A percentile compares a stretch with the other conserved stretches of the same genome.
Conservation (phyloP, 1,140 invertebrate genomes). For the Zaprionus kolodkinae region DNA sequence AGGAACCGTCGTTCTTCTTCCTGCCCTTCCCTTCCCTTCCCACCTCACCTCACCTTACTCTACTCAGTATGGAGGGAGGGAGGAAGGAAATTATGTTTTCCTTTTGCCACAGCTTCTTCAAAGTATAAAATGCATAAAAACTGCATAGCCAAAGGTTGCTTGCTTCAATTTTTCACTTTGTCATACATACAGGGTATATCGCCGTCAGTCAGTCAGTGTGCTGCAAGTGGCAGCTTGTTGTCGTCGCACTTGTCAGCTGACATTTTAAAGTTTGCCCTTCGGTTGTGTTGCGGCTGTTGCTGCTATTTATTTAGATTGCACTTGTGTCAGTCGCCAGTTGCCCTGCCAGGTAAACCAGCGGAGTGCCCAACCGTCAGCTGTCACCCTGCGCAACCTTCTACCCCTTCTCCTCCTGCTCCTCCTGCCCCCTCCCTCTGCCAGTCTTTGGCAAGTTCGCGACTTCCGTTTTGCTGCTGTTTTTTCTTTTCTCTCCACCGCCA, state of each 20-base stretch:
- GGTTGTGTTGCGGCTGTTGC: neutral
- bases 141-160: neutral
- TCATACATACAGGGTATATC: slow-evolving; percentile 16
- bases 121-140: neutral
- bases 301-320: slow-evolving; percentile 27
- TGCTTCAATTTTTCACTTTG: slow-evolving; percentile 11
- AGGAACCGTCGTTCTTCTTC: too few relatives aligned
- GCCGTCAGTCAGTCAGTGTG: neutral
- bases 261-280: slow-evolving; percentile 32
- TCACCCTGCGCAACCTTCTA: neutral
- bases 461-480: slow-evolving; percentile 18
- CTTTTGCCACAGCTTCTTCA: neutral
- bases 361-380: slow-evolving; percentile 5
- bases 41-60: too few relatives aligned
- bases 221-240: neutral
- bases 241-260: slow-evolving; percentile 24
- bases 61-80: neutral
- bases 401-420: too few relatives aligned
- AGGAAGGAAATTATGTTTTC: neutral
- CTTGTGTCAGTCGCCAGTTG: slow-evolving; percentile 23
- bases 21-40: neutral
- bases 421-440: neutral
- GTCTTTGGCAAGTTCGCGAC: slow-evolving; percentile 12
- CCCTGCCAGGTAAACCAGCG: slow-evolving; percentile 10
- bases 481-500: slow-evolving; percentile 26